Base-by-base conservation (phyloP, 2,888 invertebrate genomes). In the Hyposoter dolosus region DNA sequence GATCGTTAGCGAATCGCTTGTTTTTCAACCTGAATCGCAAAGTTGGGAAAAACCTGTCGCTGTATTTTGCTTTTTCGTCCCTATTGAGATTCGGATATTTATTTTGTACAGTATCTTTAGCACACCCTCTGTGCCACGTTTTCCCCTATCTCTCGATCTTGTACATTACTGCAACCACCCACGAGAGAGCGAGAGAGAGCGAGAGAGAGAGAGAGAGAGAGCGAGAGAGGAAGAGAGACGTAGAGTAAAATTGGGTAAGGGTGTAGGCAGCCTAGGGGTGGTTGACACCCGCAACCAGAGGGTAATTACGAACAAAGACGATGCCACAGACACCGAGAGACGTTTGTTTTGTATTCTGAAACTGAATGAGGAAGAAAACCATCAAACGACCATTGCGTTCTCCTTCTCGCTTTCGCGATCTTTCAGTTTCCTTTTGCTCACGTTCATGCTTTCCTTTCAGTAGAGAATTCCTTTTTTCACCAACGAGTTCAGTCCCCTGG, bases 241-340 rank as follows among this genome's bases (percentile, higher is more conserved):
- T 17, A 15, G 50, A 32, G 28, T 9, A 50, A 63, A 43, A 45
- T 69, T 40, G 23, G 23, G 12, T 32, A 47, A 32, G 53, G 32
- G 43, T 40, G 40, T 56, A 56, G 43, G n/a, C 43, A n/a, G 56
- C 47, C 35, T 32, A 12, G 35, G 81, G 66, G 43, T 45, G 66
- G 47, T 82, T 76, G 79, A 82, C 82, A 79, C 75, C 72, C 78
- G 71, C 76, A 80, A 85, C 71, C 75, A 80, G 56, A 50, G 80
- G 50, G 76, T 85, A 83, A 85, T 83, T 85, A 85, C 80, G 80
- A 71, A 43, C 43, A 50, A 53, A 74, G 74, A 43, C 45, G 45
- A 5, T 6, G 47, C 23, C 35, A 50, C 35, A 23, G 63, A 40
- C 35, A 56, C 40, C 60, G 60, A 72, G 45, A 32, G 71, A 66